Base-by-base conservation (phyloP, 2,113 vertebrate genomes). In the Aphyosemion australe region DNA sequence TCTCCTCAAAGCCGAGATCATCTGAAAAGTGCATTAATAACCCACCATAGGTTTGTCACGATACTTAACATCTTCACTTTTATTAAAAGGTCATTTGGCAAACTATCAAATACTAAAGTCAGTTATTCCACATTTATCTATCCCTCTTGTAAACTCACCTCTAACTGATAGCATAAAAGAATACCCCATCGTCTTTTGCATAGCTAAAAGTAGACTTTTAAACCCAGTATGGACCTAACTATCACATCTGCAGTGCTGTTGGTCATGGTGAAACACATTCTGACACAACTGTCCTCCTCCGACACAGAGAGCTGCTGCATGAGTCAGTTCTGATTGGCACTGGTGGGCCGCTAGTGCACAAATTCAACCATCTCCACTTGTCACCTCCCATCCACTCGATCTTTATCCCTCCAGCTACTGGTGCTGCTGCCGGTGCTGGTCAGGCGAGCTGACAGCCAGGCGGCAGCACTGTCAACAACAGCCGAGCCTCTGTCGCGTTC, bases 311-410 rank as follows among this genome's bases (percentile, higher is more conserved):
- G 53, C 49, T 43, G 18, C 74, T 41, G 56, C 54, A 48, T 71
- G 76, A 84, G 69, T 80, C 53, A 61, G 31, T 19, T 61, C 58
- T 70, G 78, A 76, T 72, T 75, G 74, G 49, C 65, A 39, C 67
- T 47, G 64, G 72, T 68, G 65, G 70, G 69, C 78, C 69, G 63
- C 61, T 50, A 32, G 61, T 77, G 69, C 72, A 73, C 62, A 69
- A 66, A 82, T 51, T 50, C 59, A 26, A 69, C 48, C 65, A 42
- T 39, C 72, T 72, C 63, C 1, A 49, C 75, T 70, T 79, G 76
- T 83, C 84, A 81, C 54, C 67, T 69, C 53, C 61, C 70, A 75
- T 84, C 69, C 70, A 60, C 60, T 74, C 65, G 58, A 12, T 81
- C 69, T 83, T 69, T 60, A 60, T 68, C 8, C 19, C 55, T 53